These are phyloP conservation scores for Cryptocephalus primarius DNA, from an alignment of 2,888 invertebrate genomes.

Conservation along the genomic window DNA sequence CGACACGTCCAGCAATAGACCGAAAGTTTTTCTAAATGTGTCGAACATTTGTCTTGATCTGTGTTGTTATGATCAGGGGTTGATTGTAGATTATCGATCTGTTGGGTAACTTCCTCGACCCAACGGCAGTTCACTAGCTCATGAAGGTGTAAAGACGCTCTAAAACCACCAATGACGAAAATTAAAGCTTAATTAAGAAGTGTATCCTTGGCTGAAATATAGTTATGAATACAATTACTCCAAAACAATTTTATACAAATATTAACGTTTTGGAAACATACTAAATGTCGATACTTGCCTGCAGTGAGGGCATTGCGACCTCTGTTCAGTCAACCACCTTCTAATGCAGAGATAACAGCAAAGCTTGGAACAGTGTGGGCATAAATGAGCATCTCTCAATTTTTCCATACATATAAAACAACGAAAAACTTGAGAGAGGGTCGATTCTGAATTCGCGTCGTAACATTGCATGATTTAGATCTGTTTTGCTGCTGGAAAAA, in stretches of 20 bases:
- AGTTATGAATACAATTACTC: too few relatives aligned
- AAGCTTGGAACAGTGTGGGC: constrained; percentile 90
- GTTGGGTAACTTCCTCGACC: constrained; percentile 92
- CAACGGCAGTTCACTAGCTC: constrained; percentile 91
- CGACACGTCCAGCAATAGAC: constrained; percentile 90
- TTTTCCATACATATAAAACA: constrained; percentile 98
- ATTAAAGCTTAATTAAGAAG: too few relatives aligned
- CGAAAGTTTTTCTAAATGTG: constrained; percentile 79
- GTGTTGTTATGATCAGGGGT: constrained; percentile 25
- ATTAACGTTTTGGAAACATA: too few relatives aligned
- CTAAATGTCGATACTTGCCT: constrained; percentile 16
- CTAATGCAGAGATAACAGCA: constrained; percentile 88
- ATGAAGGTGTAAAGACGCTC: constrained; percentile 77
- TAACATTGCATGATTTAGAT: constrained; percentile 27
- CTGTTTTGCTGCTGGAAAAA: background rate
- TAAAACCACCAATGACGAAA: background rate
- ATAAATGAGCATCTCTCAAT: constrained; percentile 83
- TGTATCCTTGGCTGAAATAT: too few relatives aligned
- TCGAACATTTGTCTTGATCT: constrained; percentile 67
- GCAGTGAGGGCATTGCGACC: constrained; percentile 91
- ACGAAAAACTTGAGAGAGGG: constrained; percentile 82
- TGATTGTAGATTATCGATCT: constrained; percentile 78
- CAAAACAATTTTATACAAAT: too few relatives aligned
- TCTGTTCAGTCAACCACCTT: constrained; percentile 85
- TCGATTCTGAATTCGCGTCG: constrained; percentile 38